Evolutionary conservation across 2,797 vertebrate genomes (phyloP), one percentile per base, ranked within the genome.

Genomic region (Ctenochaetus hawaiiensis): DNA sequence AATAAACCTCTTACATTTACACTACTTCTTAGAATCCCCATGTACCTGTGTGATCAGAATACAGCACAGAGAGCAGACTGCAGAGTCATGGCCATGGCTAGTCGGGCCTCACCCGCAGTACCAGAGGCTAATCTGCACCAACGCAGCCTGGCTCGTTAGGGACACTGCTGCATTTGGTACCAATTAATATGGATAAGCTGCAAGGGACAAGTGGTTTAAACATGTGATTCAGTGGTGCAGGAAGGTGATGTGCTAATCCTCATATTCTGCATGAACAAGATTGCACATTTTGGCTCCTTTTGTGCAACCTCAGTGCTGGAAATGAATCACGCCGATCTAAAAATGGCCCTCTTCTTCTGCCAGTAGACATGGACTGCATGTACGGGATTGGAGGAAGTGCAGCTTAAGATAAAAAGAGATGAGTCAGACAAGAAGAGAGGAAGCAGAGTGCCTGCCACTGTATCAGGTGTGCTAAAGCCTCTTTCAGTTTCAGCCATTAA

Each of bases 391-490:
- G 80, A 86, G 78, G 76, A 87, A 89, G 86, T 77, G 81, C 73
- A 78, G 82, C 89, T 84, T 72, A 85, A 93, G 85, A 90, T 87
- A 89, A 83, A 93, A 92, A 86, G 60, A 83, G 82, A 91, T 90
- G 93, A 93, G 88, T 92, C 90, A 92, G 87, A 77, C 71, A 53
- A 68, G 70, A 73, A 37, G 59, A 66, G 69, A 64, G 66, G 48
- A 77, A 60, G 75, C 80, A 72, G 82, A 77, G 51, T 12, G 75
- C 18, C 64, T 70, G 81, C 67, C 57, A 23, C 74, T 43, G 69
- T 69, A 71, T 78, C 78, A 79, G 82, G 74, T 68, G 61, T 26
- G 66, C 65, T 58, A 37, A 30, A 81, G 64, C 51, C 41, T 54
- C n/a, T 47, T 61, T 59, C 71, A 45, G 70, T 47, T 54, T 53